Evolutionary conservation across 2,113 vertebrate species (phyloP).

Genomic region (Arizona elegans): DNA sequence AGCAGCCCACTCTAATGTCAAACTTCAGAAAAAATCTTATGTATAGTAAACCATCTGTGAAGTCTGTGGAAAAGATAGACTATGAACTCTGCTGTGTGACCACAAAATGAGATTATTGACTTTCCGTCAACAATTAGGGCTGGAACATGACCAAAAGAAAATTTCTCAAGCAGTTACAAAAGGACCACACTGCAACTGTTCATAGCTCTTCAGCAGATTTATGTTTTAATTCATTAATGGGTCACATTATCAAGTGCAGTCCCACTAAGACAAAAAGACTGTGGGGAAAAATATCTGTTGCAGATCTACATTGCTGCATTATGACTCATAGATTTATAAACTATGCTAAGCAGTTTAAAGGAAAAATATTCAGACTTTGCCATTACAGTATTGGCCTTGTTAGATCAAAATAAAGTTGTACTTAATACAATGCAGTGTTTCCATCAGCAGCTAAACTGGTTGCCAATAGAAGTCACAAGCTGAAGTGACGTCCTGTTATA

Average conservation of each 20-base stretch:
- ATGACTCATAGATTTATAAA: not conserved
- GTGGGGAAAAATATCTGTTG: constrained; percentile 14
- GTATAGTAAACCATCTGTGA: constrained; percentile 4
- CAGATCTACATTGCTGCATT: not conserved
- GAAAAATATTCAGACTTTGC: not conserved
- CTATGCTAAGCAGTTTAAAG: not conserved
- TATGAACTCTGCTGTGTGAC: constrained; percentile 44
- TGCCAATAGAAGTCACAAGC: not conserved
- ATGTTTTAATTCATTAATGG: constrained; percentile 47
- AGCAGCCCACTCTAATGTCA: constrained; percentile 29
- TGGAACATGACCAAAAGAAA: constrained; percentile 62
- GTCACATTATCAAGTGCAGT: constrained; percentile 53
- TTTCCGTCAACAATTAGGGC: constrained; percentile 45
- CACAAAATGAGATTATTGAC: constrained; percentile 62
- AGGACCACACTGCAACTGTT: constrained; percentile 52
- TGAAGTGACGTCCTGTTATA: not conserved
- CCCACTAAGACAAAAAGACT: constrained; percentile 31
- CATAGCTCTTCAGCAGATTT: constrained; percentile 55
- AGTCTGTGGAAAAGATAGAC: constrained; percentile 5
- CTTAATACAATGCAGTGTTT: not conserved
- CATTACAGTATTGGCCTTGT: not conserved
- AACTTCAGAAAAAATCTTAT: constrained; percentile 13
- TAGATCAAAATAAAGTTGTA: not conserved
- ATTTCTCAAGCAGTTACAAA: constrained; percentile 63
- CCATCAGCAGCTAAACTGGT: not conserved